Evolutionary conservation across 1,140 invertebrate species (phyloP).

Genomic region (Trichoplusia ni): DNA sequence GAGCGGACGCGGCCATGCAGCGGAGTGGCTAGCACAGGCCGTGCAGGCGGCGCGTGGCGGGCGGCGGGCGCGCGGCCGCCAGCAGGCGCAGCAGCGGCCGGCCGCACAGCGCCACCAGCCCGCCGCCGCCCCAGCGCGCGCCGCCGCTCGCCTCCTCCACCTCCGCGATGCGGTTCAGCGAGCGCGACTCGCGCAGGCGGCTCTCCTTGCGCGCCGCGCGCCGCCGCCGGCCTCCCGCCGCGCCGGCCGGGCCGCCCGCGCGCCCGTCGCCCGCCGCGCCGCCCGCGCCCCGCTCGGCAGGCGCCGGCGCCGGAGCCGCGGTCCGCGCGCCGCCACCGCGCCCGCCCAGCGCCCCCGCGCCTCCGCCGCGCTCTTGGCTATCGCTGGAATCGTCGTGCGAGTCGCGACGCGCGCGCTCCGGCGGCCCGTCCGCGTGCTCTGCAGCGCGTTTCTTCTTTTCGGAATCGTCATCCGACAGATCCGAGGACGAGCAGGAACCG

Average conservation of each 20-base stretch:
- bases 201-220: constrained; percentile 83
- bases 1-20: background rate
- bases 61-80: constrained; percentile 58
- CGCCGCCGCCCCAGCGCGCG: constrained; percentile 63
- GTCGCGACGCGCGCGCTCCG: constrained; percentile 85
- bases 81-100: constrained; percentile 66
- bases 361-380: constrained; percentile 80
- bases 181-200: constrained; percentile 89
- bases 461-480: constrained; percentile 95
- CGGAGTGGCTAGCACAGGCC: constrained; percentile 60
- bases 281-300: constrained; percentile 39
- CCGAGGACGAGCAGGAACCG: constrained; percentile 93
- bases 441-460: constrained; percentile 90
- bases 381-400: constrained; percentile 89
- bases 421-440: constrained; percentile 82
- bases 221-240: constrained; percentile 72
- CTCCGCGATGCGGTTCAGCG: constrained; percentile 90
- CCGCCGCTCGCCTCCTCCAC: constrained; percentile 59
- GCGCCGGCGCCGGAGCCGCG: constrained; percentile 63
- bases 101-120: constrained; percentile 64
- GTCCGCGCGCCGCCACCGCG: constrained; percentile 80
- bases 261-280: constrained; percentile 52
- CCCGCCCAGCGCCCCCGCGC: constrained; percentile 76
- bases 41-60: constrained; percentile 61
- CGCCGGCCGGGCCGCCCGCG: constrained; percentile 42